Percentiles rank a stretch among this genome's conserved stretches.
Conservation (phyloP, 92 coral and sea anemone species). For the Diadumene lineata region DNA sequence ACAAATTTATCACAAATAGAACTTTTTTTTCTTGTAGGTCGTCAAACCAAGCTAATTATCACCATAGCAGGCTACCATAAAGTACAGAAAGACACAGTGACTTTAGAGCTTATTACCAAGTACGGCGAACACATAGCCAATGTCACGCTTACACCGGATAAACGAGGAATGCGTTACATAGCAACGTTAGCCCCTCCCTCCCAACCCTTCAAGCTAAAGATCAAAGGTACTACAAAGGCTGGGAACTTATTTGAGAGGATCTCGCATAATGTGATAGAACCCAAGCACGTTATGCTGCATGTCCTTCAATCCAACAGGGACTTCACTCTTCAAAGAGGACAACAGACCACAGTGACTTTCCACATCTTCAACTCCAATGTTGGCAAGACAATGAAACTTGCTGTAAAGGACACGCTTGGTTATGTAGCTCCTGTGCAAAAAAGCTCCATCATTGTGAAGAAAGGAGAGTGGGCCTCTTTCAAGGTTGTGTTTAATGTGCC, state of each 20-base stretch:
- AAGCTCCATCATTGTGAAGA: neutral
- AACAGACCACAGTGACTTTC: slow-evolving; percentile 45
- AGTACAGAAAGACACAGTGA: slow-evolving; percentile 52
- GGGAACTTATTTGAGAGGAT: slow-evolving; percentile 68
- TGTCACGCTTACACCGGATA: slow-evolving; percentile 52
- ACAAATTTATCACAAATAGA: too few species aligned
- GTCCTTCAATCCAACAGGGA: slow-evolving; percentile 54
- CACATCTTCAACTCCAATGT: slow-evolving; percentile 40
- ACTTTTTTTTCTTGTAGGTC: slow-evolving; percentile 45
- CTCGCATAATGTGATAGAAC: slow-evolving; percentile 62
- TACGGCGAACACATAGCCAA: slow-evolving; percentile 60
- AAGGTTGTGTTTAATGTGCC: slow-evolving; percentile 17
- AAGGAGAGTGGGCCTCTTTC: slow-evolving; percentile 17
- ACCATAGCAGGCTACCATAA: slow-evolving; percentile 77
- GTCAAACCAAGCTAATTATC: slow-evolving; percentile 49
- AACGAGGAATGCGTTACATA: slow-evolving; percentile 52
- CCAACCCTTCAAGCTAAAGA: slow-evolving; percentile 63
- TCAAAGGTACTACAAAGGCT: slow-evolving; percentile 67
- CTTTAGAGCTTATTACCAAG: slow-evolving; percentile 65
- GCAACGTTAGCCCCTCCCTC: slow-evolving; percentile 60
- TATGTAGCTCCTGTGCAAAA: neutral
- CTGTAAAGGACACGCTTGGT: slow-evolving; percentile 48
- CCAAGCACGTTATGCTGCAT: slow-evolving; percentile 62
- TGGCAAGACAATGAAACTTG: neutral
- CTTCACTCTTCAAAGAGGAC: slow-evolving; percentile 64